Percentiles rank a stretch among this genome's conserved stretches.
phyloP scores from a whole-genome alignment of 1,140 invertebrate species.

The Drosophila azteca region DNA sequence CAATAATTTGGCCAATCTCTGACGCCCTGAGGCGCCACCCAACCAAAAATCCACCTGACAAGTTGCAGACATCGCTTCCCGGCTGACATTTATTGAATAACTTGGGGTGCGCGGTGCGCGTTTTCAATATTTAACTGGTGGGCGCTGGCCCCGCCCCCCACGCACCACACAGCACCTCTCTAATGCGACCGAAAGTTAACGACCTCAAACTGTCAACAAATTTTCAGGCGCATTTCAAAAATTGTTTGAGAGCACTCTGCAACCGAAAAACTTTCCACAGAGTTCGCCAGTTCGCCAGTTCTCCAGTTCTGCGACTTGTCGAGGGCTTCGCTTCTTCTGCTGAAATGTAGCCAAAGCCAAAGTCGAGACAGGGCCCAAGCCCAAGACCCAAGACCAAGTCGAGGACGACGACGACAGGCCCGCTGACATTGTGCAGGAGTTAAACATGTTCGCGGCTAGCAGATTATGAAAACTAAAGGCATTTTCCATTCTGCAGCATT shows the following conservation, averaged over 20 bases:
- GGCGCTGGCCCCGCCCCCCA: conserved; percentile 4
- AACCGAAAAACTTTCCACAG: conserved; percentile 64
- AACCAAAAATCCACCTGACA: conserved; percentile 57
- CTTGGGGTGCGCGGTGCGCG: conserved; percentile 37
- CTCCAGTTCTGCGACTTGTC: conserved; percentile 49
- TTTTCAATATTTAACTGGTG: conserved; percentile 75
- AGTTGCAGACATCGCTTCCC: conserved; percentile 35
- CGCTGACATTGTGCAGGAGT: conserved; percentile 72
- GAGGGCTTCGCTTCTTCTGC: conserved; percentile 23
- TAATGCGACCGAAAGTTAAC: conserved; percentile 65
- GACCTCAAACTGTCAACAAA: conserved; percentile 72
- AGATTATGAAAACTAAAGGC: conserved; percentile 64
- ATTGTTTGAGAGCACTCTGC: conserved; percentile 46
- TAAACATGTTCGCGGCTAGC: conserved; percentile 69
- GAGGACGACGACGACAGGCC: conserved; percentile 28
- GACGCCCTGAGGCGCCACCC: not conserved
- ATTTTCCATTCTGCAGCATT: conserved; percentile 20
- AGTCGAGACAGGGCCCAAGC: not conserved
- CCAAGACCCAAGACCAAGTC: too few relatives aligned
- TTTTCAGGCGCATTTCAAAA: conserved; percentile 55
- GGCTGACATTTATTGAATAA: conserved; percentile 78
- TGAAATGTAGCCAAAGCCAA: conserved; percentile 46
- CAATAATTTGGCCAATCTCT: conserved; percentile 70
- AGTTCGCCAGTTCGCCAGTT: conserved; percentile 13
- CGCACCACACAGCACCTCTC: too few relatives aligned